phyloP scores from a whole-genome alignment of 1,140 invertebrate genomes.

The Drosophila navojoa region DNA sequence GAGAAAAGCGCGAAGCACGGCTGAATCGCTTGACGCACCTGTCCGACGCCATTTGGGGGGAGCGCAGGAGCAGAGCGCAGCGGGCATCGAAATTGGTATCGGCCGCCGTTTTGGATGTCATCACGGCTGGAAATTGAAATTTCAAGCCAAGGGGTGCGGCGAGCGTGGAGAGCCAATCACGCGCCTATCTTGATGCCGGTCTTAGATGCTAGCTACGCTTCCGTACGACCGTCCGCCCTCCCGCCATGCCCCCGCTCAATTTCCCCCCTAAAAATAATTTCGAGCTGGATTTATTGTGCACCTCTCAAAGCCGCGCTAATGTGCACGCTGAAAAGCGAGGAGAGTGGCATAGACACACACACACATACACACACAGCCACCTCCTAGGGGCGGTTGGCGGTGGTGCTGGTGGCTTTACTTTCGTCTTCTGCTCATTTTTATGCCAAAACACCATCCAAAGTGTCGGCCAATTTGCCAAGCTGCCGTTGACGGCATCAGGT shows the following conservation, averaged over 20 bases:
- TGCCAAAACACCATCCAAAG: constrained; percentile 39
- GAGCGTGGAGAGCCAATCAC: constrained; percentile 59
- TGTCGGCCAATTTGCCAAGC: constrained; percentile 61
- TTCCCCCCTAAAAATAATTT: constrained; percentile 64
- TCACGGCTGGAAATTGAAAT: constrained; percentile 77
- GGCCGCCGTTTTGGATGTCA: constrained; percentile 54
- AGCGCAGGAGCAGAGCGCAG: not conserved
- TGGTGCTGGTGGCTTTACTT: not conserved
- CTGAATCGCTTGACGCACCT: constrained; percentile 47
- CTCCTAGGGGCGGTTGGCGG: not conserved
- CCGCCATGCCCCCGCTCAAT: not conserved
- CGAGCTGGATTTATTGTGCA: constrained; percentile 73
- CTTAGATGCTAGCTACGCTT: not conserved
- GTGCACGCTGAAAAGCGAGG: constrained; percentile 63
- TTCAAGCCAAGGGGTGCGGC: constrained; percentile 18
- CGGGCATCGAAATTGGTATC: constrained; percentile 55
- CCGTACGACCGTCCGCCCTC: not conserved
- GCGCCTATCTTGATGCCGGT: constrained; percentile 50
- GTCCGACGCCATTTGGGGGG: constrained; percentile 67
- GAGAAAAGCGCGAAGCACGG: constrained; percentile 20
- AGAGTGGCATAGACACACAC: not conserved
- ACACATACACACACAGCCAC: too few species aligned
- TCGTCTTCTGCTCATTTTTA: not conserved
- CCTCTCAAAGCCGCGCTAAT: constrained; percentile 66
- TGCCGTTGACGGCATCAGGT: constrained; percentile 64